phyloP scores from a whole-genome alignment of 2,113 vertebrate species.

The Sphyrna mokarran region DNA sequence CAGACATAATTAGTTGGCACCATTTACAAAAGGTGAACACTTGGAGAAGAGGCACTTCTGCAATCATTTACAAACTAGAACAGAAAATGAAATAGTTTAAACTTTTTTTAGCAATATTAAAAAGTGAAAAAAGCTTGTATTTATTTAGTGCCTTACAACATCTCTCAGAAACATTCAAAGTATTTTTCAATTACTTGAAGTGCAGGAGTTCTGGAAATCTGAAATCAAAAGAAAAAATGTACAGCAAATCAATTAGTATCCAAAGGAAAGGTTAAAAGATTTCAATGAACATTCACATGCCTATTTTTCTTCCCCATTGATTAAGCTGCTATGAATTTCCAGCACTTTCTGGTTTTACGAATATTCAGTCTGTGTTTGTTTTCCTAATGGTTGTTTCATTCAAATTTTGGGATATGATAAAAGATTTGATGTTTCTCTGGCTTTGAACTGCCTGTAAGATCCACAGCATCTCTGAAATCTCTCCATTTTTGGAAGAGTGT shows the following conservation, averaged over 20 bases:
- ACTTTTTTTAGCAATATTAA: background rate
- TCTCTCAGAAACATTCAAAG: background rate
- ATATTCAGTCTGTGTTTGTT: background rate
- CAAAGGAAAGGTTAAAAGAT: background rate
- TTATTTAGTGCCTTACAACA: background rate
- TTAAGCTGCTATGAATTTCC: background rate
- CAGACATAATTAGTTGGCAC: background rate
- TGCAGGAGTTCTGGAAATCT: background rate
- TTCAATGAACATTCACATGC: background rate
- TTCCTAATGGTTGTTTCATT: background rate
- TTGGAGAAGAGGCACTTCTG: background rate
- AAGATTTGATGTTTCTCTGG: background rate
- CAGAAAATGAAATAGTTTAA: background rate
- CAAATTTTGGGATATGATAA: background rate
- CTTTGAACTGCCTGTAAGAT: background rate
- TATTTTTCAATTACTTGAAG: background rate
- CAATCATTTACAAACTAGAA: background rate
- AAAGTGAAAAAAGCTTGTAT: background rate
- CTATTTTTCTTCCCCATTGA: background rate
- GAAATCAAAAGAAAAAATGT: background rate
- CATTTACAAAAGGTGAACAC: background rate
- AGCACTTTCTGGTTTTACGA: background rate
- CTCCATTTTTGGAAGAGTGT: background rate
- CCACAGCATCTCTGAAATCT: background rate
- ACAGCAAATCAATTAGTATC: background rate